Evolutionary conservation across 2,113 vertebrate species (phyloP).

Genomic region (Xyrauchen texanus): DNA sequence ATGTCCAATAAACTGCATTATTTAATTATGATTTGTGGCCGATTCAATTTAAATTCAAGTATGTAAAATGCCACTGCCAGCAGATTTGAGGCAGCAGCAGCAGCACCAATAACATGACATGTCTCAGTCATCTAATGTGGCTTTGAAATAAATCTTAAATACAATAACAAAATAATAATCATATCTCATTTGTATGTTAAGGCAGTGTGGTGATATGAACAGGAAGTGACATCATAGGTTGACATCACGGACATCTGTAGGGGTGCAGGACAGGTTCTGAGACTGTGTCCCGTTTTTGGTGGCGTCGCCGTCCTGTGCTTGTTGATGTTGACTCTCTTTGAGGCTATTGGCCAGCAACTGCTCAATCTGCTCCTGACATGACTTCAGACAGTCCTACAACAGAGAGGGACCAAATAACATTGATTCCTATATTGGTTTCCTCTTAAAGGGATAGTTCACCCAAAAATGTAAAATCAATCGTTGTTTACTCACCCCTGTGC

Average conservation of each 20-base stretch:
- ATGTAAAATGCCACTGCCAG: slow-evolving; percentile 82
- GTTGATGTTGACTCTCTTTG: slow-evolving; percentile 79
- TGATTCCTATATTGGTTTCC: background rate
- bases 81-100: slow-evolving; percentile 78
- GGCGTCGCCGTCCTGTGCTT: slow-evolving; percentile 69
- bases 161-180: slow-evolving; percentile 25
- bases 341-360: slow-evolving; percentile 86
- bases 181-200: slow-evolving; percentile 36
- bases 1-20: background rate
- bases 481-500: too few species aligned
- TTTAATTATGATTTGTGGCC: background rate
- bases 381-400: slow-evolving; percentile 88
- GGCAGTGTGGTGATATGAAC: slow-evolving; percentile 2
- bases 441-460: too few species aligned
- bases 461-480: too few species aligned
- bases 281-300: slow-evolving; percentile 82
- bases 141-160: slow-evolving; percentile 35
- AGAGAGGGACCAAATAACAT: background rate
- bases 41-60: slow-evolving; percentile 70
- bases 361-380: slow-evolving; percentile 97
- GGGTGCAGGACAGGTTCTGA: slow-evolving; percentile 93
- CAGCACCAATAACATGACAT: background rate
- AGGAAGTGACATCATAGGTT: slow-evolving; percentile 83
- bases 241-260: slow-evolving; percentile 93
- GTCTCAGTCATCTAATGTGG: background rate